Base-by-base conservation (phyloP, 2,113 vertebrate genomes). In the Nesospiza acunhae region DNA sequence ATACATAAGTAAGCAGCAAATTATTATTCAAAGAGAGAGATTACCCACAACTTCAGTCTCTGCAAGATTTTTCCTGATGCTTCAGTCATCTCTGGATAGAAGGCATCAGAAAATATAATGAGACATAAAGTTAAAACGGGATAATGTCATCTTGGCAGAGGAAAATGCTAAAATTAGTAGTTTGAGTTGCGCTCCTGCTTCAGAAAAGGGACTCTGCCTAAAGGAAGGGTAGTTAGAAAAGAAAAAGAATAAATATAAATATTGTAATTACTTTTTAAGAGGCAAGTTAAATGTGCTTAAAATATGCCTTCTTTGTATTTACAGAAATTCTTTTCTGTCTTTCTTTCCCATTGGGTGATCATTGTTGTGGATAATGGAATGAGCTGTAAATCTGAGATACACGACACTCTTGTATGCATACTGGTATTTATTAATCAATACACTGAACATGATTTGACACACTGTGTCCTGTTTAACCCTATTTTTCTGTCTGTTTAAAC, bases 391-490 rank as follows among this genome's bases (percentile, higher is more conserved):
- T 93, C 95, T 94, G 93, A 94, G 94, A 90, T 93, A 86, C 92
- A 96, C 94, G 84, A 89, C 93, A 96, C 74, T 95, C 92, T 94
- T 96, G 93, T 97, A 93, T 97, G 96, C 94, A 93, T 97, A 92
- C 97, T 97, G 97, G 96, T 97, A 97, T 97, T 97, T 97, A 97
- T 97, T 97, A 95, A 96, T 96, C 96, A 94, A 93, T 97, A 95
- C 95, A 95, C 85, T 94, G 94, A 97, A 97, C 96, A 94, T 96
- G 82, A 95, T 96, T 96, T 97, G 97, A 97, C 95, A 97, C 97
- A 94, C 90, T 96, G 90, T 97, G 96, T 90, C 96, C 87, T 94
- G 93, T 95, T 96, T 97, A 97, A 97, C 96, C 96, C 94, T 97
- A 91, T 96, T 93, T 96, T 97, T 97, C 95, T 98, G 89, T 95